A percentile compares a stretch with the other conserved stretches of the same genome.
phyloP scores from a whole-genome alignment of 2,113 vertebrate species.

The Neopipo cinnamomea region DNA sequence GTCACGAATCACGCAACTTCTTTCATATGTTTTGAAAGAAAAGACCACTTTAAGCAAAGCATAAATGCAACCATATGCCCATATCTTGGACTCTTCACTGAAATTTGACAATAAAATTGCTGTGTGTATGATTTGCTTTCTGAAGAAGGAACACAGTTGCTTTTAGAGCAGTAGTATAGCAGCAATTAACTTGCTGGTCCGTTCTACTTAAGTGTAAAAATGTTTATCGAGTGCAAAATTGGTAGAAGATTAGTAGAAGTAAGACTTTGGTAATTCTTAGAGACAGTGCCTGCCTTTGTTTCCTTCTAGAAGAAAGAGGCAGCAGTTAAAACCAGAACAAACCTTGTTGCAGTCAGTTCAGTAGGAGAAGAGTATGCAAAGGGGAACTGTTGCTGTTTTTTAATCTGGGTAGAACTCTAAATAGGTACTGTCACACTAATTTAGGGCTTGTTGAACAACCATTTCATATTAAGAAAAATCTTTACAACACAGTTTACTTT shows the following conservation, averaged over 20 bases:
- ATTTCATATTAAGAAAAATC: neutral
- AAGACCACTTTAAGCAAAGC: conserved; percentile 1
- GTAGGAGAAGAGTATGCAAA: neutral
- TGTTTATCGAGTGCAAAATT: neutral
- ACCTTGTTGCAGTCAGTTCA: neutral
- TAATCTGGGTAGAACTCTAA: neutral
- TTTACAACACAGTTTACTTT: neutral
- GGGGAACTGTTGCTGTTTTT: neutral
- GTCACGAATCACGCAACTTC: conserved; percentile 19
- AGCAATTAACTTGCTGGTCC: neutral
- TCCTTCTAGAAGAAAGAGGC: neutral
- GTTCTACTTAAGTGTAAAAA: neutral
- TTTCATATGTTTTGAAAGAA: conserved; percentile 24
- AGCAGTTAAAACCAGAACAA: neutral
- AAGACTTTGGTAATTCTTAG: neutral
- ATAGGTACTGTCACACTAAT: neutral
- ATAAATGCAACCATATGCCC: conserved; percentile 59
- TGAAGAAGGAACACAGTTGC: neutral
- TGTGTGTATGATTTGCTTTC: neutral
- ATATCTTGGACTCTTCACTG: neutral
- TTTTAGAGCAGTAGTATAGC: neutral
- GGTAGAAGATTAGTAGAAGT: neutral
- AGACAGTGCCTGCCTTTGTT: neutral
- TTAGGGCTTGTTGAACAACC: neutral
- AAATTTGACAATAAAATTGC: conserved; percentile 31